Evolutionary conservation across 2,113 vertebrate genomes (phyloP).

Genomic region (Aleadryas rufinucha): DNA sequence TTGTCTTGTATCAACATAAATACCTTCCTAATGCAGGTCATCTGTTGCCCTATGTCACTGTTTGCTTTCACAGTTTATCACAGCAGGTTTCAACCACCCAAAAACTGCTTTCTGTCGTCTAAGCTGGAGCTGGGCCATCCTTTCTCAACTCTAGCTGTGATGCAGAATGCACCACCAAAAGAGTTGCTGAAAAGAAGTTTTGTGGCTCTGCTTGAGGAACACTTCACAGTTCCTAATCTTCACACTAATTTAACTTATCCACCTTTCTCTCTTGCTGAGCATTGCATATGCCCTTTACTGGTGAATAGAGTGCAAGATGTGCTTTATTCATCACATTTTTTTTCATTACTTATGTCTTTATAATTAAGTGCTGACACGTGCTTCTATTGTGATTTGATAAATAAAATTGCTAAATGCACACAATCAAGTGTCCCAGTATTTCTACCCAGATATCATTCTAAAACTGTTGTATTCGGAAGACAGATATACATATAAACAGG

Average conservation of each 20-base stretch:
- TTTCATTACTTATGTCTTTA: background rate
- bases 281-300: background rate
- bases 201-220: background rate
- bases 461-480: background rate
- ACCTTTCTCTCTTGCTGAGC: background rate
- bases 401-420: background rate
- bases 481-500: background rate
- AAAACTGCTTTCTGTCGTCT: constrained; percentile 6
- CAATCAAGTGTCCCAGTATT: background rate
- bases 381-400: background rate
- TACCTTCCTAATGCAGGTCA: constrained; percentile 32
- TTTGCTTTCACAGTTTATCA: constrained; percentile 56
- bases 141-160: background rate
- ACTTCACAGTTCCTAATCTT: background rate
- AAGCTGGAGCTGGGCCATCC: constrained; percentile 25
- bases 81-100: background rate
- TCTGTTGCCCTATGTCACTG: constrained; percentile 15
- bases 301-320: background rate
- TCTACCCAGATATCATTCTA: background rate
- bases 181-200: background rate
- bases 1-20: constrained; percentile 37
- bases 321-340: background rate
- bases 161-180: background rate
- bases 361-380: background rate
- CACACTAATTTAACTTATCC: background rate